phyloP scores from a whole-genome alignment of 2,888 invertebrate species.

The Cheilosia vernalis region DNA sequence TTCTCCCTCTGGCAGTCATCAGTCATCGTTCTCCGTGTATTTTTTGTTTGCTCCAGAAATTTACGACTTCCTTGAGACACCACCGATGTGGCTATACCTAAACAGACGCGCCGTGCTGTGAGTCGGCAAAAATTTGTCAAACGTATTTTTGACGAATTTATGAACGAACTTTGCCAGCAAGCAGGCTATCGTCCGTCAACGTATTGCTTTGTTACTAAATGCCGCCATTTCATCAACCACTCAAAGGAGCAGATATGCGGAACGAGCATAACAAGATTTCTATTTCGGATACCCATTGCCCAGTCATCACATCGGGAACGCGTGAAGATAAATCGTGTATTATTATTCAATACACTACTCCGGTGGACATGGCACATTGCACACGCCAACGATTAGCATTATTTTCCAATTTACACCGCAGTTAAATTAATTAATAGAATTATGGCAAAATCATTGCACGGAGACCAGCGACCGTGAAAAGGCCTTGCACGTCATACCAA shows the following conservation, averaged over 20 bases:
- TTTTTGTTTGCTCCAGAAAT: conserved; percentile 14
- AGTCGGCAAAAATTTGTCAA: conserved; percentile 76
- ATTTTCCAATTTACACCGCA: conserved; percentile 69
- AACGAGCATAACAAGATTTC: conserved; percentile 45
- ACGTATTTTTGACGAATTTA: conserved; percentile 74
- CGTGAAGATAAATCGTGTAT: conserved; percentile 5
- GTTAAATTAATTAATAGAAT: conserved; percentile 66
- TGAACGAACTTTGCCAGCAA: conserved; percentile 45
- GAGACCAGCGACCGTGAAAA: conserved; percentile 56
- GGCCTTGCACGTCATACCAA: conserved; percentile 16
- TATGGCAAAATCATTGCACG: conserved; percentile 53
- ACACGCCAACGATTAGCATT: conserved; percentile 56
- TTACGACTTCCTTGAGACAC: conserved; percentile 64
- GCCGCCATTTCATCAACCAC: conserved; percentile 40
- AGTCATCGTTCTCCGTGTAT: conserved; percentile 40
- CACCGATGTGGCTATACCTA: conserved; percentile 12
- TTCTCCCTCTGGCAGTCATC: conserved; percentile 48
- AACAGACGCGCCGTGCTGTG: conserved; percentile 6
- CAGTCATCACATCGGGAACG: conserved; percentile 34
- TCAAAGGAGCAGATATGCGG: conserved; percentile 18
- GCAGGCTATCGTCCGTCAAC: neutral
- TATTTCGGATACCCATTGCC: conserved; percentile 37
- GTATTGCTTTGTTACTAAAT: conserved; percentile 33
- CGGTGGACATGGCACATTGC: conserved; percentile 58
- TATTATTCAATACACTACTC: conserved; percentile 48